Base-by-base conservation (phyloP, 37 sponge, comb jelly and placozoan species). In the Mnemiopsis leidyi region DNA sequence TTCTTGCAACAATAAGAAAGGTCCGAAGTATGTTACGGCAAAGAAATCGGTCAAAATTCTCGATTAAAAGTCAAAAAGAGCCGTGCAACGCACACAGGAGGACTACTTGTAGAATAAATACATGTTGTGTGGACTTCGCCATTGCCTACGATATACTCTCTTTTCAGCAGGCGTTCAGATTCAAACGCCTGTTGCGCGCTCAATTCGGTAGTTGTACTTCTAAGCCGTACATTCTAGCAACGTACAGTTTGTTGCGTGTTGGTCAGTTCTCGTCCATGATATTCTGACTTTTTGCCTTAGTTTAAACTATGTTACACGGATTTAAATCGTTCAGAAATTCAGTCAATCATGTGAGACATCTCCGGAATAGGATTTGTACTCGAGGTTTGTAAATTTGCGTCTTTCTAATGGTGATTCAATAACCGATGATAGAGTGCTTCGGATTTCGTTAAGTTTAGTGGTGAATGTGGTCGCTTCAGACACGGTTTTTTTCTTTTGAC, bases 111-210 rank as follows among this genome's bases (percentile, higher is more conserved):
- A 18, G 61, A 48, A 48, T 48, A 48, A 48, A 48, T 48, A 13
- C 13, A n/a, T n/a, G 13, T 5, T 13, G 61, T 48, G 61, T 48
- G 61, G 61, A 48, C 61, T 48, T 13, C 79, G 79, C 79, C 79
- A 32, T 34, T 77, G 79, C 79, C 79, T 77, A 77, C 79, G 36
- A 77, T 34, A 32, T 32, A 77, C 79, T 77, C 79, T 77, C 79
- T 77, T 77, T 77, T 77, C 1, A 85, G 61, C 90, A 85, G 90
- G 90, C 90, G 90, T 85, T 85, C 90, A 18, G 32, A 18, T 2
- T 23, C 61, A 25, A 85, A 85, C 90, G 90, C 90, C 90, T 85
- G 90, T 33, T 85, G 90, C 90, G 90, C 90, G 90, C 35, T 38
- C 48, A 7, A 32, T 23, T 16, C 90, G 90, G 90, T 85, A 85